Percentiles rank a stretch among this genome's conserved stretches.
phyloP scores from a whole-genome alignment of 2,797 vertebrate genomes.

The Parauchenoglanis ngamensis region DNA sequence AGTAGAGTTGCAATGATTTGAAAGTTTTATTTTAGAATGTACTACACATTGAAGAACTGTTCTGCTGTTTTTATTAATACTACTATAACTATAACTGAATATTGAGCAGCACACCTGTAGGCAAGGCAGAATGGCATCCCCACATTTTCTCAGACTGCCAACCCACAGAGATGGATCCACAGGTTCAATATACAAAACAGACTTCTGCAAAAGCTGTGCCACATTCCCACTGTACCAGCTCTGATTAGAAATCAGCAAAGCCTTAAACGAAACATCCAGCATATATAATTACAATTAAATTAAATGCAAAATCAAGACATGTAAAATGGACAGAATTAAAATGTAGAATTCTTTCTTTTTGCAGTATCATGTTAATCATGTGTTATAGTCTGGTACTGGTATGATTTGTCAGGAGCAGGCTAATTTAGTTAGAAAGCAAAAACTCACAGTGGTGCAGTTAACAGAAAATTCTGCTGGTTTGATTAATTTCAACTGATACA shows the following conservation, averaged over 20 bases:
- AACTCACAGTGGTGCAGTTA: constrained; percentile 78
- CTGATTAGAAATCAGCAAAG: constrained; percentile 62
- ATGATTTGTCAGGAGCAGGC: not conserved
- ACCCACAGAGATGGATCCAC: constrained; percentile 71
- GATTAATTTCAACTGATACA: constrained; percentile 81
- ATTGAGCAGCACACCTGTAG: constrained; percentile 62
- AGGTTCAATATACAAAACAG: constrained; percentile 64
- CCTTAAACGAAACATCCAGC: constrained; percentile 54
- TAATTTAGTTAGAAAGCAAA: not conserved
- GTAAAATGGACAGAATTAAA: not conserved
- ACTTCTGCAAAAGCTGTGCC: constrained; percentile 69
- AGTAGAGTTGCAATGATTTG: not conserved
- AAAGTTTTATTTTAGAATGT: not conserved
- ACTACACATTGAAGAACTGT: not conserved
- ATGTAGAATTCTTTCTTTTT: not conserved
- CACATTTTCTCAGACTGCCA: constrained; percentile 68
- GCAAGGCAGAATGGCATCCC: constrained; percentile 71
- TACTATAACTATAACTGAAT: not conserved
- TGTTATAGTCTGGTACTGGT: not conserved
- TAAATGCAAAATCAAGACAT: not conserved
- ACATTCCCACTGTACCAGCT: constrained; percentile 60
- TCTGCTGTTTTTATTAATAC: not conserved
- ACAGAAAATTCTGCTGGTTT: constrained; percentile 75
- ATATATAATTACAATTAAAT: no score
- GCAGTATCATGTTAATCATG: not conserved